Base-by-base conservation (phyloP, 2,888 invertebrate species). In the Drosophila affinis region DNA sequence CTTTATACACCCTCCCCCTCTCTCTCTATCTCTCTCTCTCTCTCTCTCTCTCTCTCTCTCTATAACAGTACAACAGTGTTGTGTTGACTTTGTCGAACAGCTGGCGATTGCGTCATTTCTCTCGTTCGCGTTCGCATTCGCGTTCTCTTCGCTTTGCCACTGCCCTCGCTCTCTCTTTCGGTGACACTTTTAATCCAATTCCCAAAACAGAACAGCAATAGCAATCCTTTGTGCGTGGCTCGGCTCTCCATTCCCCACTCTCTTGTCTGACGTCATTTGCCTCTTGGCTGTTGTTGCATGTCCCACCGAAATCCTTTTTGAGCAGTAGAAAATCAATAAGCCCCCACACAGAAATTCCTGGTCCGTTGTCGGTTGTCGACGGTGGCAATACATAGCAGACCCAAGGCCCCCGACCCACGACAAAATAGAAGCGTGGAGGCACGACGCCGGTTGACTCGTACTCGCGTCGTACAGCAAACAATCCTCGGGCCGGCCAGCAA, bases 51-150 rank as follows among this genome's bases (percentile, higher is more conserved):
- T 21, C 21, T 21, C 21, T 21, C 27, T 7, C 27, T 7, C 7
- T 27, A 1, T 7, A 27, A 27, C 27, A 27, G 7, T 27, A 6
- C 27, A 27, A 27, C 39, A 39, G 6, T 14, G 39, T 39, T 39
- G 14, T 39, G 39, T 39, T 47, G 68, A 29, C 47, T 55, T 55
- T 55, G 44, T n/a, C 39, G 48, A 57, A 57, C 57, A 57, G 57
- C 57, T 57, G 57, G 48, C 57, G 47, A 74, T 75, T 78, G 75
- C 78, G 79, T 78, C 78, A 78, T 76, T 73, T 70, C 53, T 47
- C 60, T 64, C 45, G 65, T 51, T 56, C 14, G 4, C 34, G 34
- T 34, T 34, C 34, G 5, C 4, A 1, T 34, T 14, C 34, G 34
- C 14, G 39, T 39, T 39, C 14, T 39, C 44, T 21, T 53, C 3